Percentiles rank a stretch among this genome's conserved stretches.
These are phyloP conservation scores for Girardia tigrina DNA, from an alignment of 2,888 invertebrate species.

Conservation along the genomic window DNA sequence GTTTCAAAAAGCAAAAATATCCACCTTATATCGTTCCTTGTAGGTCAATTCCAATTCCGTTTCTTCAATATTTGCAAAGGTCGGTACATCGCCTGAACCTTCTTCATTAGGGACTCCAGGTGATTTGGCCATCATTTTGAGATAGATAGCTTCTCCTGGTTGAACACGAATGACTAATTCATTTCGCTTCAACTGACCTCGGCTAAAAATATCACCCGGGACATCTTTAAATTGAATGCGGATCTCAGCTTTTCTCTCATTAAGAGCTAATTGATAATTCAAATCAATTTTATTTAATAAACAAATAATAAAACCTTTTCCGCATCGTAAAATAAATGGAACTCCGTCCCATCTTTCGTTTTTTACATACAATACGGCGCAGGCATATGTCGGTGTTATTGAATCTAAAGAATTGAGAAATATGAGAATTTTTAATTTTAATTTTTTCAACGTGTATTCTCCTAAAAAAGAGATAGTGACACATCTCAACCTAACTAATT, in stretches of 20 bases:
- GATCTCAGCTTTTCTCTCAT: slow-evolving; percentile 94
- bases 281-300: slow-evolving; percentile 30
- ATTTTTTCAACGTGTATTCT: no score
- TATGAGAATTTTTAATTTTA: no score
- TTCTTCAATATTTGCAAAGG: slow-evolving; percentile 75
- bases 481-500: no score
- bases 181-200: slow-evolving; percentile 59
- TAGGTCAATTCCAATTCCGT: slow-evolving; percentile 94
- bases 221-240: slow-evolving; percentile 89
- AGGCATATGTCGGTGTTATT: slow-evolving; percentile 80
- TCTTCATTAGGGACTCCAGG: slow-evolving; percentile 67
- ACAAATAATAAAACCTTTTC: slow-evolving; percentile 61
- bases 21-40: slow-evolving; percentile 70
- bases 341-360: slow-evolving; percentile 81
- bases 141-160: slow-evolving; percentile 91
- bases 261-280: slow-evolving; percentile 60
- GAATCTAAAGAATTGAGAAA: slow-evolving; percentile 54
- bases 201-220: slow-evolving; percentile 85
- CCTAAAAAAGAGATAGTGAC: no score
- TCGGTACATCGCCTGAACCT: neutral
- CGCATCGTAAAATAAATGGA: slow-evolving; percentile 78
- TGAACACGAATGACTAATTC: slow-evolving; percentile 94
- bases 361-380: slow-evolving; percentile 71
- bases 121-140: slow-evolving; percentile 94
- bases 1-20: no score